A percentile compares a stretch with the other conserved stretches of the same genome.
Conservation (phyloP, 2,888 invertebrate genomes). For the Gandaritis pyraliata region DNA sequence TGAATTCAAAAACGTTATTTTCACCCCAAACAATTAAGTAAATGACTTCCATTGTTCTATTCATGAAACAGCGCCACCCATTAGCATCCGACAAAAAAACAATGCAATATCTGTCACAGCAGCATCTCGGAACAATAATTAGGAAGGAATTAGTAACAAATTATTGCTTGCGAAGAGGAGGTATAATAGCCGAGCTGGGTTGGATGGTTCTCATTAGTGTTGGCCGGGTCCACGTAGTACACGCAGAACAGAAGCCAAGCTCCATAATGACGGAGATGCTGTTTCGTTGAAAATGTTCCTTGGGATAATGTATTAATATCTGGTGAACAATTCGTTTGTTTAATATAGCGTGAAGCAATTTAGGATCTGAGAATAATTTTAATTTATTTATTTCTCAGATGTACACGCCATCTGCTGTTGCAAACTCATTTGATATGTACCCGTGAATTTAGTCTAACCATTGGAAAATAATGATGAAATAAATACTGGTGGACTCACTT, state of each 20-base stretch:
- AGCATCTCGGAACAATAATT: constrained; percentile 65
- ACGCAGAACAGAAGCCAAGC: constrained; percentile 6
- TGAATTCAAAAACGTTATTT: constrained; percentile 5
- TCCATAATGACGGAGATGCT: neutral
- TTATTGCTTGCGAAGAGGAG: constrained; percentile 73
- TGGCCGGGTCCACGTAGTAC: constrained; percentile 63
- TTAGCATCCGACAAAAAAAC: constrained; percentile 32
- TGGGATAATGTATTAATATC: no score
- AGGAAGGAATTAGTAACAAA: constrained; percentile 80
- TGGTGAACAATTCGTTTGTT: no score
- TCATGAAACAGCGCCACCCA: constrained; percentile 15
- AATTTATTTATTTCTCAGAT: no score
- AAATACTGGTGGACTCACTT: no score
- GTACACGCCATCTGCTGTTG: no score
- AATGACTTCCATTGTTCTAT: constrained; percentile 19
- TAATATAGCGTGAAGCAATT: no score
- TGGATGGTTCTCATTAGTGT: constrained; percentile 79
- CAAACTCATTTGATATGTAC: no score
- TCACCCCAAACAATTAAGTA: constrained; percentile 20
- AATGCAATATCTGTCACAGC: constrained; percentile 41
- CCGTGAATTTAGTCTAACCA: no score
- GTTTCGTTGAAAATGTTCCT: neutral
- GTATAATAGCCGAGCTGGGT: constrained; percentile 68
- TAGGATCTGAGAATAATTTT: no score
- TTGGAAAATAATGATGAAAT: no score